phyloP scores from a whole-genome alignment of 2,888 invertebrate genomes.

The Acleris literana region DNA sequence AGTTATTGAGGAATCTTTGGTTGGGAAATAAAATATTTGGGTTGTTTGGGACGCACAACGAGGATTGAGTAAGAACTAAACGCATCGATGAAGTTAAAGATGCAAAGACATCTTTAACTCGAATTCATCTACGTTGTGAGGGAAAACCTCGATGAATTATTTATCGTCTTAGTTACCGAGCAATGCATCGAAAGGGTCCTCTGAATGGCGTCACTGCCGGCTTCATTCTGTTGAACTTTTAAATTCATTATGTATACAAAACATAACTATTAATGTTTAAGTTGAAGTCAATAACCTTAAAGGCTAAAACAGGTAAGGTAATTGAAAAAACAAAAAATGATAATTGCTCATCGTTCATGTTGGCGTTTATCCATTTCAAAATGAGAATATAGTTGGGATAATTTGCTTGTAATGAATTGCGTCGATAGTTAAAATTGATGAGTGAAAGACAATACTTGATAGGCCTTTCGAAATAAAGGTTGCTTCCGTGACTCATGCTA shows the following conservation, averaged over 20 bases:
- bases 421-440: not conserved
- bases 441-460: not conserved
- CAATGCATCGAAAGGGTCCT: slow-evolving; percentile 19
- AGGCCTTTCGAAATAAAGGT: slow-evolving; percentile 33
- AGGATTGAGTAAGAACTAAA: slow-evolving; percentile 47
- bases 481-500: slow-evolving; percentile 55
- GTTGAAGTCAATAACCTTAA: slow-evolving; percentile 3
- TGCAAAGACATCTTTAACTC: slow-evolving; percentile 13
- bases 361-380: slow-evolving; percentile 1
- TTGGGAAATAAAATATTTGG: slow-evolving; percentile 45
- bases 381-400: not conserved
- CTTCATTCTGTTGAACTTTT: not conserved
- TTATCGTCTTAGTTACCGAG: slow-evolving; percentile 38
- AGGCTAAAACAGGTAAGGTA: not conserved
- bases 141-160: slow-evolving; percentile 36
- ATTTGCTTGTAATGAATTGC: not conserved
- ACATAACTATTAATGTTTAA: slow-evolving; percentile 2
- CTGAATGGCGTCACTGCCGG: slow-evolving; percentile 22
- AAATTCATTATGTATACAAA: slow-evolving; percentile 5
- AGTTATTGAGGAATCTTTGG: slow-evolving; percentile 52
- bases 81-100: slow-evolving; percentile 44
- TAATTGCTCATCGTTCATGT: not conserved
- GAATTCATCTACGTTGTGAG: slow-evolving; percentile 16
- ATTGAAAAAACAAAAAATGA: not conserved
- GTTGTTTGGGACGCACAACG: slow-evolving; percentile 41